phyloP scores from a whole-genome alignment of 2,113 vertebrate species.

The Aegithalos caudatus region DNA sequence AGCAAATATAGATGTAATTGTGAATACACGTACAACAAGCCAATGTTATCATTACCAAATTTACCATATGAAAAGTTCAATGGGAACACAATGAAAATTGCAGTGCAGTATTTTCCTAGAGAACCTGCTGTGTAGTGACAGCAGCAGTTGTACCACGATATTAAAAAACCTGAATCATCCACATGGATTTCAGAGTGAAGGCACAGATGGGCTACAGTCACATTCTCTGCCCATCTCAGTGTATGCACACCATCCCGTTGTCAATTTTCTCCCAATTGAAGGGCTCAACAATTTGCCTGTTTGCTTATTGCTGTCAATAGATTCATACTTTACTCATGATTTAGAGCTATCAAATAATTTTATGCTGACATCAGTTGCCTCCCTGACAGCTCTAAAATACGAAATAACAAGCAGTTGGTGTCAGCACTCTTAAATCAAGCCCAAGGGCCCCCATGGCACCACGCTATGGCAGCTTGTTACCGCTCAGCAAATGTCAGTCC shows the following conservation, averaged over 20 bases:
- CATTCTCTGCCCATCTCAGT: background rate
- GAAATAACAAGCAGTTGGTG: slow-evolving; percentile 87
- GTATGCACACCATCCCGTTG: background rate
- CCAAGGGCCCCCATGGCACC: slow-evolving; percentile 79
- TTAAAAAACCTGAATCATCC: background rate
- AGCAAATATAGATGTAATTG: background rate
- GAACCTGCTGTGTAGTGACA: background rate
- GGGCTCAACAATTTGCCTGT: slow-evolving; percentile 42
- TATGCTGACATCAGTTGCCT: slow-evolving; percentile 82
- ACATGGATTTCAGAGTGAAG: background rate
- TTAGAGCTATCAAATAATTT: slow-evolving; percentile 78
- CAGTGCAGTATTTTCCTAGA: background rate
- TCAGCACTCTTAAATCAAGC: slow-evolving; percentile 82
- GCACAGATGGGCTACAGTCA: background rate
- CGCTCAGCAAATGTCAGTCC: slow-evolving; percentile 82
- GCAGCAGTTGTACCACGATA: background rate
- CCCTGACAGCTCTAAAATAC: slow-evolving; percentile 84
- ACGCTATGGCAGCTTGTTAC: slow-evolving; percentile 80
- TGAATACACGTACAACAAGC: background rate
- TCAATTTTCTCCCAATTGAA: slow-evolving; percentile 19
- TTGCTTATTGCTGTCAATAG: slow-evolving; percentile 69
- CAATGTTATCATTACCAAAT: background rate
- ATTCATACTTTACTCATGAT: slow-evolving; percentile 60
- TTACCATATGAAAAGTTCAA: background rate
- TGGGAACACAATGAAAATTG: background rate